Evolutionary conservation across 2,797 vertebrate species (phyloP), one percentile per base, ranked within the genome.

Genomic region (Thripadectes ignobilis): DNA sequence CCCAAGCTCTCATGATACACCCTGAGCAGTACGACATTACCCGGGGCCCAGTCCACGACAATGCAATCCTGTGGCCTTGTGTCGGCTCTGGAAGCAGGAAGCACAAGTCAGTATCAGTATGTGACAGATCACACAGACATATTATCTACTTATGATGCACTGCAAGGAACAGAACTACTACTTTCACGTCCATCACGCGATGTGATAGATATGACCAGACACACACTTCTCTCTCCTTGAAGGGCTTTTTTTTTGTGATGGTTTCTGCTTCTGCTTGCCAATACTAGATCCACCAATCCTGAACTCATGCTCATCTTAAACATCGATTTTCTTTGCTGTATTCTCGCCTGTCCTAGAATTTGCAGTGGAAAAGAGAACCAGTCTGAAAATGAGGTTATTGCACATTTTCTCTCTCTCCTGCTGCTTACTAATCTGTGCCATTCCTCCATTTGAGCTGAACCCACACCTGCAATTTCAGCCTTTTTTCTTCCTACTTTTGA

Each of bases 401-500:
- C 71, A 93, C 66, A 92, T 91, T 95, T 87, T 96, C 67, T 95
- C 69, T 95, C 46, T 83, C 66, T 84, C 78, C 73, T 78, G 88
- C 90, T 92, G 94, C 95, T 96, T 95, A 96, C 74, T 93, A 97
- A 95, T 91, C 93, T 59, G 30, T 88, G 76, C 92, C 85, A 88
- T 93, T 92, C 88, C 88, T 95, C 83, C 62, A 78, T 67, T 86
- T 76, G 80, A 95, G 90, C 85, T 95, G 90, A 97, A 90, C 90
- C 66, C 94, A 95, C 93, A 96, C 93, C 95, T 96, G 95, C 95
- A 95, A 97, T 96, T 96, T 97, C 90, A 94, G 92, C 90, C 68
- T 84, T 94, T 96, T 84, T 94, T 88, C 83, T 96, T 96, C 93
- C 92, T 86, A 90, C 90, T 94, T 96, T 95, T 96, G 92, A 95